A percentile compares a stretch with the other conserved stretches of the same genome.
phyloP scores from a whole-genome alignment of 2,797 vertebrate species.

The Austrolebias charrua region DNA sequence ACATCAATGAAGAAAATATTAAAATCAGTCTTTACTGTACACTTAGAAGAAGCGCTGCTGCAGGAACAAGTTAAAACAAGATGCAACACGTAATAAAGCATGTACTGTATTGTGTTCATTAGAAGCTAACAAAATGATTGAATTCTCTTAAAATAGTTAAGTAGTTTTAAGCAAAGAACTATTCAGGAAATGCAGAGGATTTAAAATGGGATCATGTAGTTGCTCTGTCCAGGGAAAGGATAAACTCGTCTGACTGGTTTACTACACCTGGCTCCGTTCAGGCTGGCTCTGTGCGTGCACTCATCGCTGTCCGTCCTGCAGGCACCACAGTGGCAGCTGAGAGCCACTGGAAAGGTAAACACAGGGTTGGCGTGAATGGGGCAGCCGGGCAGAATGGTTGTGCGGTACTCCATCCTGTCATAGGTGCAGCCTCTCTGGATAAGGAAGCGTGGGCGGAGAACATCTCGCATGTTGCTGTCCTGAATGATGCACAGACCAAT shows the following conservation, averaged over 20 bases:
- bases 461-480: constrained; percentile 89
- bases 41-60: constrained; percentile 23
- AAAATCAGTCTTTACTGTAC: constrained; percentile 29
- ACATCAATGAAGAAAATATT: constrained; percentile 15
- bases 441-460: constrained; percentile 80
- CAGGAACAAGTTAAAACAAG: constrained; percentile 18
- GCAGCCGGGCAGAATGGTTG: constrained; percentile 88
- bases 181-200: background rate
- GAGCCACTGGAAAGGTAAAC: constrained; percentile 90
- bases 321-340: constrained; percentile 89
- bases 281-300: constrained; percentile 82
- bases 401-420: constrained; percentile 84
- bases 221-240: constrained; percentile 58
- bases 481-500: constrained; percentile 60
- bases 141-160: background rate
- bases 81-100: constrained; percentile 5
- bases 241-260: constrained; percentile 77
- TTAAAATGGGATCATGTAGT: constrained; percentile 69
- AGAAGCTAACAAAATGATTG: background rate
- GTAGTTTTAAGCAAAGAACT: too few relatives aligned
- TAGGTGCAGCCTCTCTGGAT: constrained; percentile 90
- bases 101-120: background rate
- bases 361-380: constrained; percentile 75
- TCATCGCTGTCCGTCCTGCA: constrained; percentile 90
- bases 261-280: constrained; percentile 79